Evolutionary conservation across 2,113 vertebrate species (phyloP).

Genomic region (Mesembrinibis cayennensis): DNA sequence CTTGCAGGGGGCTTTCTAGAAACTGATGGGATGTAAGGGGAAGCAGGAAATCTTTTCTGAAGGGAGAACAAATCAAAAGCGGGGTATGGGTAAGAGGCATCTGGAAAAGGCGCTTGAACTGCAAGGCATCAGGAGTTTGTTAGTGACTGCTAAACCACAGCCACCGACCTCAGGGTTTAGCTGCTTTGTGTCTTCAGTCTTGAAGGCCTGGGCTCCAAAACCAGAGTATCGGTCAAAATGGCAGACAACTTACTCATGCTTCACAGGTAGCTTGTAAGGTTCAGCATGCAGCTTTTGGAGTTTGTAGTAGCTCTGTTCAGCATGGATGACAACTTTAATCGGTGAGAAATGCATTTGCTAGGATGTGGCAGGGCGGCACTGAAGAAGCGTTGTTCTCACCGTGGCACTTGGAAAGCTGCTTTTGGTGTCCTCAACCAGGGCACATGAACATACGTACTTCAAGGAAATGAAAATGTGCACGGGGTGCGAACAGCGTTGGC

Average conservation of each 20-base stretch:
- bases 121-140: neutral
- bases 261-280: neutral
- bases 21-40: neutral
- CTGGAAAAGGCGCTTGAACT: neutral
- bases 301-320: neutral
- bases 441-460: accelerated
- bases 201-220: neutral
- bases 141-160: neutral
- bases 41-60: neutral
- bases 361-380: neutral
- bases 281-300: neutral
- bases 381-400: neutral
- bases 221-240: neutral
- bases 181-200: neutral
- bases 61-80: neutral
- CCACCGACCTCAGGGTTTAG: neutral
- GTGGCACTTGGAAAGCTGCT: neutral
- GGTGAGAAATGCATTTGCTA: neutral
- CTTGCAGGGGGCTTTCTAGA: neutral
- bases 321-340: too few species aligned
- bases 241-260: neutral
- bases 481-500: neutral
- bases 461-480: neutral
- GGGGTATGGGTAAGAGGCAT: neutral
- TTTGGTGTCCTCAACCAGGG: neutral